phyloP scores from a whole-genome alignment of 2,113 vertebrate species.

The Tricholaema leucomelas region DNA sequence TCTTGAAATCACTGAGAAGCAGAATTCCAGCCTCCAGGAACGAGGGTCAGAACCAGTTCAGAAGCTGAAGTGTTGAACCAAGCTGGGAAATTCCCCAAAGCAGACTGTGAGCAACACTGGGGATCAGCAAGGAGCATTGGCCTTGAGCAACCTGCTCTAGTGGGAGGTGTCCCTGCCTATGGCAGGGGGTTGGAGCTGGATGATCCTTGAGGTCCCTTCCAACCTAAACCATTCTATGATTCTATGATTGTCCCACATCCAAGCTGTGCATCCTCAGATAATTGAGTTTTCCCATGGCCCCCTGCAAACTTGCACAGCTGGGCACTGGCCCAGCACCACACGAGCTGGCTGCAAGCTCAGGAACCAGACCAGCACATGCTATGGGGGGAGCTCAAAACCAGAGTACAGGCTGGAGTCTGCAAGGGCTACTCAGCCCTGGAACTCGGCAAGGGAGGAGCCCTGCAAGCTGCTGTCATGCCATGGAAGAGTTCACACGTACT shows the following conservation, averaged over 20 bases:
- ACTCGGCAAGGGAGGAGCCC: neutral
- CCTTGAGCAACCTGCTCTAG: no score
- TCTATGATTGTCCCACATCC: neutral
- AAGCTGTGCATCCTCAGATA: constrained; percentile 28
- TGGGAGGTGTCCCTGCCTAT: no score
- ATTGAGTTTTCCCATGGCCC: constrained; percentile 30
- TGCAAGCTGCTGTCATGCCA: neutral
- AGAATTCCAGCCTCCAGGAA: constrained; percentile 6
- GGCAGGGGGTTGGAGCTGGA: no score
- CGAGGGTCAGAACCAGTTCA: constrained; percentile 18
- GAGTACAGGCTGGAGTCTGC: neutral
- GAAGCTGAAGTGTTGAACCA: constrained; percentile 26
- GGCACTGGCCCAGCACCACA: neutral
- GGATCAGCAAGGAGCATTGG: neutral
- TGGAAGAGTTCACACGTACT: neutral
- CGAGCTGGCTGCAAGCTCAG: constrained; percentile 35
- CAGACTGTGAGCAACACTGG: neutral
- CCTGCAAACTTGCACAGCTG: constrained; percentile 11
- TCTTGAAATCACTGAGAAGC: neutral
- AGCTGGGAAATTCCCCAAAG: neutral
- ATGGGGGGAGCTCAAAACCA: neutral
- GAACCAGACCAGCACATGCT: neutral
- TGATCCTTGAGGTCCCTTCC: no score
- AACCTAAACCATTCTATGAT: no score
- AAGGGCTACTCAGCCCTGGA: neutral